Base-by-base conservation (phyloP, 1,140 invertebrate species). In the Anastatus disparis region DNA sequence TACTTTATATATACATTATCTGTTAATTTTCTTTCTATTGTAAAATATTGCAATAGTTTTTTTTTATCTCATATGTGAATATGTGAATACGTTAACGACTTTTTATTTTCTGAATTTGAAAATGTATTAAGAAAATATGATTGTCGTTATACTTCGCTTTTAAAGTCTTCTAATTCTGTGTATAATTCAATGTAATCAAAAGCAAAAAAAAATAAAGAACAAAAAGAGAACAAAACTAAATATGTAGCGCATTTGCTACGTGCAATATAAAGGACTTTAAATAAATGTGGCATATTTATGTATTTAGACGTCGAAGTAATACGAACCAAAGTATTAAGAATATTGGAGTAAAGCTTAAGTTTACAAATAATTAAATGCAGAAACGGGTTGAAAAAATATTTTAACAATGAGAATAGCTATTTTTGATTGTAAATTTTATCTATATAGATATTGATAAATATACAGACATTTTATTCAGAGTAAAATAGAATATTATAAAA, bases 291-390 rank as follows among this genome's bases (percentile, higher is more conserved):
- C 52, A 58, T 56, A 58, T 26, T n/a, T n/a, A 55, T 13, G 22
- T 64, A 55, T 8, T 17, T 64, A 70, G 46, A 62, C 12, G 42
- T 70, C 20, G 29, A 70, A n/a, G 9, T 46, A 31, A 52, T 70
- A 26, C 59, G 61, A 56, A 70, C 68, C 68, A 70, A 70, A 70
- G 68, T 70, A 48, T 70, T 70, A 64, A 38, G n/a, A 63, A 58
- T 64, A 64, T 64, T 17, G 26, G n/a, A n/a, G 15, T 64, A 70
- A 55, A 40, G 40, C 55, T 48, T 67, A 66, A 48, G 27, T 38
- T 48, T 22, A 67, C 35, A 42, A 35, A 27, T 67, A 44, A 24
- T 13, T 17, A 46, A 46, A n/a, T 50, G 1, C 40, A 59, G 42
- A 59, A 67, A 58, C 40, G 50, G 48, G 42, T 17, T 24, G 31